Base-by-base conservation (phyloP, 2,888 invertebrate species). In the Plagodis pulveraria region DNA sequence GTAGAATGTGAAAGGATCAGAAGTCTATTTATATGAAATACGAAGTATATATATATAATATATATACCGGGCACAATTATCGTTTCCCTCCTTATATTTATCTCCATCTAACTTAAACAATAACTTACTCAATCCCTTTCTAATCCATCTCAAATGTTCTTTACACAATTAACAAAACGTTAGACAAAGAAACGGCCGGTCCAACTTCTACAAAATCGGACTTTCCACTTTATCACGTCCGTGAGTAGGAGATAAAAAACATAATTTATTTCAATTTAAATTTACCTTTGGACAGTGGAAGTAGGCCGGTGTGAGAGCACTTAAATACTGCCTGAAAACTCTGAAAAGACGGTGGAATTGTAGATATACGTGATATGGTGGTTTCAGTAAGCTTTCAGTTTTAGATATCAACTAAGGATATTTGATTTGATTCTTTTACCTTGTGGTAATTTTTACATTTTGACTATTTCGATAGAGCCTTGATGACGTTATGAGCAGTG, bases 231-330 rank as follows among this genome's bases (percentile, higher is more conserved):
- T 45, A 59, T 59, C 54, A 55, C 55, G 55, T 55, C 50, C 54
- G 41, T 55, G 54, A 54, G 50, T 35, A 50, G 12, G 50, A 45
- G 54, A 43, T 55, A 59, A 55, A 59, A 54, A 59, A 48, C 47
- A 55, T 59, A 59, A 61, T 56, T 61, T 61, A 61, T 56, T 61
- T 61, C 56, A 61, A 61, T 56, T 61, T 56, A 56, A 60, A 61
- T 61, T 56, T 61, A 42, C 61, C 45, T 56, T 38, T 36, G 49
- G 46, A 47, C 41, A 35, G 9, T 49, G 58, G 42, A 68, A 64
- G 51, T 56, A 49, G 68, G 68, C 61, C 68, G 55, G 54, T 43
- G 60, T 60, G 54, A 62, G 62, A 54, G 47, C 58, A 51, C 66
- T 68, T 55, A 43, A 62, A 63, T 53, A 47, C 55, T 59, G 50